Evolutionary conservation across 2,113 vertebrate genomes (phyloP), one percentile per base, ranked within the genome.

Genomic region (Phalacrocorax carbo): DNA sequence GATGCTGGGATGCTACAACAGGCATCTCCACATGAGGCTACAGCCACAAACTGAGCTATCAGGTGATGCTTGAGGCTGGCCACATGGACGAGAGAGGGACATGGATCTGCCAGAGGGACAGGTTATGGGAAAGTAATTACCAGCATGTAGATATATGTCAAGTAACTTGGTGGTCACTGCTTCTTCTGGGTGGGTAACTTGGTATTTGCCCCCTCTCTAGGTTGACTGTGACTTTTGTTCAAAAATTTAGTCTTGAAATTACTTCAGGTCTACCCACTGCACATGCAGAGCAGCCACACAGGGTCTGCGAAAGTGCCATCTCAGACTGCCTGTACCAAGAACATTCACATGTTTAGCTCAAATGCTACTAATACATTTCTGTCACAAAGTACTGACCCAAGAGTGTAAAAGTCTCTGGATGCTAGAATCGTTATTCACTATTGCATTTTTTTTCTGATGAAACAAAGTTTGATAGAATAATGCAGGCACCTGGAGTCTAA

Each of bases 1-100:
- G 23, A 11, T 2, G 2, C 51, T 44, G 70, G 42, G 36, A 52
- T 62, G 40, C 34, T 48, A 18, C 0, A 0, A n/a, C 4, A 6
- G 18, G 20, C 20, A 60, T 40, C 48, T 72, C 42, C 46, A 71
- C 29, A 4, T 20, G 60, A 60, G 58, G 52, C 44, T 70, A 54
- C 29, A 69, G 54, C 21, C 40, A 68, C 1, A 16, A 66, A 29
- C 15, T 13, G 27, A 88, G 34, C 6, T 9, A 48, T 30, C 7
- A 27, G 57, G 30, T 36, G 34, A 12, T 68, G 55, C 19, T 60
- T 73, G 44, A 95, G 12, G 32, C 5, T 82, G 44, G 27, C 34
- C 65, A 54, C 15, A 6, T 2, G 34, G 42, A 10, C 6, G 8
- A 70, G 29, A 66, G 34, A 66, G 34, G 40, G 30, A 73, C 2